Conservation (phyloP, 92 coral and sea anemone species). For the Zoanthus sansibaricus region DNA sequence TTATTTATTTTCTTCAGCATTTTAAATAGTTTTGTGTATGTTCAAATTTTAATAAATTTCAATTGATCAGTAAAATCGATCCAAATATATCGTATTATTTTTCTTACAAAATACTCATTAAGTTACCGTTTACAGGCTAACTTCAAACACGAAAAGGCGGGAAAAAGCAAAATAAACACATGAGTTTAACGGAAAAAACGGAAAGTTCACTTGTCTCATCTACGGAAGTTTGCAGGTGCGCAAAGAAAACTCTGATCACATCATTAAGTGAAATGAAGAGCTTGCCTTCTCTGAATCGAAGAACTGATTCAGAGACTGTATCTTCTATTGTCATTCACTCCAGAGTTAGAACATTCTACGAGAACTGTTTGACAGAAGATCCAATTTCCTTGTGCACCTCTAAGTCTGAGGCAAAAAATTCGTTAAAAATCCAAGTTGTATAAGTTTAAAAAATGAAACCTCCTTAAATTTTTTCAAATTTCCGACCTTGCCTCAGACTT, state of each 20-base stretch:
- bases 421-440: not conserved
- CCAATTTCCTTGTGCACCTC: not conserved
- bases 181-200: no score
- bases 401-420: not conserved
- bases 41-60: no score
- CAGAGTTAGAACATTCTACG: not conserved
- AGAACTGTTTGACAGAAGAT: not conserved
- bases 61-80: no score
- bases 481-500: not conserved
- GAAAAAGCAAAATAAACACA: no score
- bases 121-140: no score
- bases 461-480: not conserved
- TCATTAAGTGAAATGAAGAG: not conserved
- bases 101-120: no score
- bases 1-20: no score
- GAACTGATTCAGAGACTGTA: slow-evolving; percentile 1
- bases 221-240: not conserved
- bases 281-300: not conserved
- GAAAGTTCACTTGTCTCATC: no score
- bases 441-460: not conserved
- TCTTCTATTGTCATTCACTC: not conserved
- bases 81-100: no score
- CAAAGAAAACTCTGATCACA: slow-evolving; percentile 6
- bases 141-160: no score
- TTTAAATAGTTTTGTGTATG: no score